Evolutionary conservation across 2,888 invertebrate species (phyloP).

Genomic region (Heliconius ethilla): DNA sequence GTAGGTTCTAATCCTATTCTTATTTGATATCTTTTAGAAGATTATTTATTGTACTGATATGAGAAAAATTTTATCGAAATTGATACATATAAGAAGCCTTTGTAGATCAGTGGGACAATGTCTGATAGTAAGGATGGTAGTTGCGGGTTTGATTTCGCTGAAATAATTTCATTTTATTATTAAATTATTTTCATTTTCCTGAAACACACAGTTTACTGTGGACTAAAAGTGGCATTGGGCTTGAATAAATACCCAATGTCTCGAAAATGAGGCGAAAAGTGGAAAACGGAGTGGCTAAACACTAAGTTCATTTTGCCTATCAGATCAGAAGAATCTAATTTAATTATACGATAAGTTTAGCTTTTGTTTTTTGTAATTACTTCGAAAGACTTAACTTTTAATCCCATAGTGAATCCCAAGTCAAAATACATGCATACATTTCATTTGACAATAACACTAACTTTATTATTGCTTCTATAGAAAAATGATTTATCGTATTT

Average conservation of each 20-base stretch:
- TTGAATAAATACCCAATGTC: not conserved
- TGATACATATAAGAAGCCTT: too few species aligned
- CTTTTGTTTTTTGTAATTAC: not conserved
- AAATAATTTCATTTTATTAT: not conserved
- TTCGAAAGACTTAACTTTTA: not conserved
- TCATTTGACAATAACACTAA: not conserved
- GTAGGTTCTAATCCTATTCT: not conserved
- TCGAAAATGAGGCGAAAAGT: not conserved
- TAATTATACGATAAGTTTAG: not conserved
- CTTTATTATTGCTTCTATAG: not conserved
- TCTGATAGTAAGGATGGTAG: not conserved
- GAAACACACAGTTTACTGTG: not conserved
- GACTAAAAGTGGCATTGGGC: not conserved
- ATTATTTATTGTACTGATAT: too few species aligned
- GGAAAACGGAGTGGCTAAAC: not conserved
- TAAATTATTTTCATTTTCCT: not conserved
- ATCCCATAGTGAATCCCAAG: not conserved
- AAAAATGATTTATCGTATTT: slow-evolving; percentile 16
- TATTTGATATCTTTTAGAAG: not conserved
- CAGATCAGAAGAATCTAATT: too few species aligned
- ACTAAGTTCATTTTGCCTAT: not conserved
- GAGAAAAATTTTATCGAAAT: too few species aligned
- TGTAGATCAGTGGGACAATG: not conserved
- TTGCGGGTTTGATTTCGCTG: not conserved
- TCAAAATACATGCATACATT: not conserved